These are phyloP conservation scores for Asteroscopus sphinx DNA, from an alignment of 2,888 invertebrate species.

Conservation along the genomic window DNA sequence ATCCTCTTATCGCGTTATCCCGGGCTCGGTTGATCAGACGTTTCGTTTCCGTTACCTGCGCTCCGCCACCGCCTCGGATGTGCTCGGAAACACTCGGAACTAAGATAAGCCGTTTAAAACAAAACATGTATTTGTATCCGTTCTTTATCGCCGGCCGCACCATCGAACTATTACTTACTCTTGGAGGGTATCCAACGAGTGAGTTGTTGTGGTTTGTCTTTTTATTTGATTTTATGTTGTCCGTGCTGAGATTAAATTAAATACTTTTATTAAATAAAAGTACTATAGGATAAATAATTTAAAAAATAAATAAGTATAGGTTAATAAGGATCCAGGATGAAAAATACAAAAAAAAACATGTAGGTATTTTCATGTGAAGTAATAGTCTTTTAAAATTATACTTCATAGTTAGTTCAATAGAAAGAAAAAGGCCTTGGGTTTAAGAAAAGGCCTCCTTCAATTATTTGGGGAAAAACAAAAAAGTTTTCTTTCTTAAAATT, in stretches of 20 bases:
- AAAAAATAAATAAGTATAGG: neutral
- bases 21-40: slow-evolving; percentile 68
- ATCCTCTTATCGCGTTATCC: slow-evolving; percentile 77
- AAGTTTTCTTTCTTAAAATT: slow-evolving; percentile 63
- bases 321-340: too few species aligned
- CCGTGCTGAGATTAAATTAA: neutral
- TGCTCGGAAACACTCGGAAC: slow-evolving; percentile 56
- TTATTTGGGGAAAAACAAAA: slow-evolving; percentile 60
- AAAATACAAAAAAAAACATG: too few species aligned
- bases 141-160: slow-evolving; percentile 38
- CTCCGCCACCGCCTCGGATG: slow-evolving; percentile 34
- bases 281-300: too few species aligned
- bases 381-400: slow-evolving; percentile 25
- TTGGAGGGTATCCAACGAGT: slow-evolving; percentile 41
- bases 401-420: slow-evolving; percentile 35
- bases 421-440: slow-evolving; percentile 44
- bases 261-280: too few species aligned
- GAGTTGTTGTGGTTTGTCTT: slow-evolving; percentile 14
- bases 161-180: slow-evolving; percentile 27
- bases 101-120: slow-evolving; percentile 67
- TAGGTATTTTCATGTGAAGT: neutral
- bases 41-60: slow-evolving; percentile 67
- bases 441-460: slow-evolving; percentile 57
- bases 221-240: slow-evolving; percentile 13
- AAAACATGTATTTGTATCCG: slow-evolving; percentile 59